Evolutionary conservation across 2,113 vertebrate genomes (phyloP).

Genomic region (Vidua chalybeata): DNA sequence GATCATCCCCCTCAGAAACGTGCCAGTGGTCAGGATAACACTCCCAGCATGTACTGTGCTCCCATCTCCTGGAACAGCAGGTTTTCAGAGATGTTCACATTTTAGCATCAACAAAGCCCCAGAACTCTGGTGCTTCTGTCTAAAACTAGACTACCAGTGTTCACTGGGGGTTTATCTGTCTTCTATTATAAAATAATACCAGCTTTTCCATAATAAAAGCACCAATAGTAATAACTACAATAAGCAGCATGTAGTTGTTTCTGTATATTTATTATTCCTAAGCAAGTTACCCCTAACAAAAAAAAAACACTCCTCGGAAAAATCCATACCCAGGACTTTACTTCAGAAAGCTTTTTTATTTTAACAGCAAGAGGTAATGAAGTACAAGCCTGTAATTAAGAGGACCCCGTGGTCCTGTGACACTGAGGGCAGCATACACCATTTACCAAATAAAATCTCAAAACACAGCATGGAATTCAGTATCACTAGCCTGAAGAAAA

Average conservation of each 20-base stretch:
- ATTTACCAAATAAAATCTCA: neutral
- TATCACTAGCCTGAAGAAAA: neutral
- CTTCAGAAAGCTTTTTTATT: neutral
- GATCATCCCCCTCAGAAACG: constrained; percentile 87
- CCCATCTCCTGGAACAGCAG: constrained; percentile 73
- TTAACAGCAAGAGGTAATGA: neutral
- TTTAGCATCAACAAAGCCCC: neutral
- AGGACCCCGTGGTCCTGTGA: fast-evolving
- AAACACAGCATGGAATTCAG: neutral
- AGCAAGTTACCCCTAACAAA: neutral
- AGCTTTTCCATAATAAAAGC: neutral
- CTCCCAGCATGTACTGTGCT: constrained; percentile 74
- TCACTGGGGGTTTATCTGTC: neutral
- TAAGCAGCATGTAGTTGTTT: neutral
- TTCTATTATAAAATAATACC: neutral
- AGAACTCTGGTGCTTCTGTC: neutral
- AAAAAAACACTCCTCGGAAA: neutral
- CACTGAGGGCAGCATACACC: fast-evolving
- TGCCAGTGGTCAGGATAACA: constrained; percentile 91
- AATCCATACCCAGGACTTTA: neutral
- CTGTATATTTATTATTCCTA: neutral
- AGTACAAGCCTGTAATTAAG: neutral
- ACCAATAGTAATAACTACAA: neutral
- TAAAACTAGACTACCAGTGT: neutral
- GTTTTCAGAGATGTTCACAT: neutral